A percentile compares a stretch with the other conserved stretches of the same genome.
Conservation (phyloP, 2,888 invertebrate genomes). For the Cryptophagus acutangulus region DNA sequence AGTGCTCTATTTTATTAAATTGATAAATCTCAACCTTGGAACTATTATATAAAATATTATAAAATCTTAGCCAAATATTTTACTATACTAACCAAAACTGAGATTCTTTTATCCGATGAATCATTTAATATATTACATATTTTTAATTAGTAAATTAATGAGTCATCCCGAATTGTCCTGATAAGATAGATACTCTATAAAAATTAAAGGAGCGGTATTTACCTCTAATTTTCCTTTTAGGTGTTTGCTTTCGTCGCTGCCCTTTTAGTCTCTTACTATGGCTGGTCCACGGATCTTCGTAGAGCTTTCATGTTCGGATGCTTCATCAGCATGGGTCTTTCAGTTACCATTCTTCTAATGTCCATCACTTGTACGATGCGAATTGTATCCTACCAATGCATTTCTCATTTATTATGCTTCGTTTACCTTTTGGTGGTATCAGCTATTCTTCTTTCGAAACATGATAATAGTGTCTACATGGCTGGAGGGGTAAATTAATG, state of each 20-base stretch:
- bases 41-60: too few species aligned
- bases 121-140: too few species aligned
- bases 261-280: background rate
- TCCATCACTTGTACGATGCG: background rate
- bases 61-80: too few species aligned
- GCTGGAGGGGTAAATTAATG: background rate
- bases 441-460: background rate
- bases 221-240: background rate
- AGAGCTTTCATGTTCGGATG: background rate
- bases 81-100: too few species aligned
- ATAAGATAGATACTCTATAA: too few species aligned
- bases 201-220: background rate
- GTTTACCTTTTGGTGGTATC: background rate
- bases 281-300: background rate
- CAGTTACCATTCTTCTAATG: background rate
- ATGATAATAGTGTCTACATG: background rate
- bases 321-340: background rate
- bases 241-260: background rate
- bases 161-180: too few species aligned
- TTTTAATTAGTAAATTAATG: too few species aligned
- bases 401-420: background rate
- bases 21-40: too few species aligned
- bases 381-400: background rate
- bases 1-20: slow-evolving; percentile 1
- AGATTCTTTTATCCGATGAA: too few species aligned